Evolutionary conservation across 2,888 invertebrate species (phyloP), one percentile per base, ranked within the genome.

Genomic region (Dasypogon diadema): DNA sequence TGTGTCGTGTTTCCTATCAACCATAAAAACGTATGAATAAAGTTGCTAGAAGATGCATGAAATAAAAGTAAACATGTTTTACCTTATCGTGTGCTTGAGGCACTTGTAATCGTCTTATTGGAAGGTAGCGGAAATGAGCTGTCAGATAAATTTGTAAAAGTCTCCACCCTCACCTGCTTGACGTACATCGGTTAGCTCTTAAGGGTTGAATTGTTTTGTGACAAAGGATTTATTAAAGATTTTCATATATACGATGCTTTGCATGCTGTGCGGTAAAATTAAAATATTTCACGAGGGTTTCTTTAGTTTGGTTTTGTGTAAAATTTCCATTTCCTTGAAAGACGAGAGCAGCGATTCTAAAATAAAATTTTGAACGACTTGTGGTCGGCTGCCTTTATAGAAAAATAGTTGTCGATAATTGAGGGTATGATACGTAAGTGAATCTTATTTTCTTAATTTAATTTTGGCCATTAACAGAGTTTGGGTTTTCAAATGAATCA

Each of bases 111-210:
- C 58, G 30, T 58, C 22, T 58, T n/a, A 30, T 24, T 26, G 14
- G 26, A 58, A 16, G 14, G 58, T 30, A 58, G 30, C 58, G 58
- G 58, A 58, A 58, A 58, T 58, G 58, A 58, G 26, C 58, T 58
- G 58, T 58, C 58, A 58, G 30, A 58, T 16, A 24, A 58, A 14
- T 58, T 58, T 58, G 58, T 8, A n/a, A 30, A 30, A 14, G 34
- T 16, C 58, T 16, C 30, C 58, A 12, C 2, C 56, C n/a, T n/a
- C n/a, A n/a, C n/a, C n/a, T n/a, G n/a, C n/a, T n/a, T 30, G 26
- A 14, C 12, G 14, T 30, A 14, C 3, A 14, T 3, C 1, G 16
- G 30, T 2, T 16, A 30, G 6, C 26, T 16, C 26, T 30, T 24
- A 58, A 58, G 58, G 58, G 58, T 58, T 58, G 58, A 5, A 24